phyloP scores from a whole-genome alignment of 2,113 vertebrate species.

The Oreochromis aureus region DNA sequence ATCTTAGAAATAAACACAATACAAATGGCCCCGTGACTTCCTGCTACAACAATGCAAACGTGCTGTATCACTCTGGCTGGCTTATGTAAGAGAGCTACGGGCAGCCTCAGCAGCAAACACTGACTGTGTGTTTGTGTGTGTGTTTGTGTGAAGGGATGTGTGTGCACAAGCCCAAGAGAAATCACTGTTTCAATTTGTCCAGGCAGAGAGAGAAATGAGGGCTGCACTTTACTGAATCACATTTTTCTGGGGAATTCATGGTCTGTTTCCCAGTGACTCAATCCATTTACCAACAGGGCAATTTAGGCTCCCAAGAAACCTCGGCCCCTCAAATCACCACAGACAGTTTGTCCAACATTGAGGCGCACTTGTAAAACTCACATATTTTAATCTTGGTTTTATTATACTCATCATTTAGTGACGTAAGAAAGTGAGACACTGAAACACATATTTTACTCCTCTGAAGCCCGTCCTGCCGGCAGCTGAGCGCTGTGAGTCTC shows the following conservation, averaged over 20 bases:
- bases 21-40: constrained; percentile 49
- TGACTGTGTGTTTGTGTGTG: not conserved
- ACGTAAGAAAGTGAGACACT: constrained; percentile 1
- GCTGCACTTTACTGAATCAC: constrained; percentile 55
- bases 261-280: constrained; percentile 50
- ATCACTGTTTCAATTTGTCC: constrained; percentile 58
- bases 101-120: constrained; percentile 14
- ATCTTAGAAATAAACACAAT: constrained; percentile 65
- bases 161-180: constrained; percentile 37
- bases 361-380: not conserved
- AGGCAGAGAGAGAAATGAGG: constrained; percentile 12
- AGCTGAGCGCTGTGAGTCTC: not conserved
- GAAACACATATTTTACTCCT: not conserved
- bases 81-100: constrained; percentile 55
- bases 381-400: constrained; percentile 4
- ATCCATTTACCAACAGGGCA: constrained; percentile 53
- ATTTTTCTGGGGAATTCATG: constrained; percentile 55
- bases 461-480: not conserved
- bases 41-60: constrained; percentile 64
- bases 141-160: constrained; percentile 3
- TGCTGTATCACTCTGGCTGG: constrained; percentile 44
- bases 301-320: constrained; percentile 22
- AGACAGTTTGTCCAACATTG: constrained; percentile 7
- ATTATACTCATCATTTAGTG: not conserved
- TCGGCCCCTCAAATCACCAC: not conserved